Evolutionary conservation across 2,888 invertebrate species (phyloP), one percentile per base, ranked within the genome.

Genomic region (Dichetophora obliterata): DNA sequence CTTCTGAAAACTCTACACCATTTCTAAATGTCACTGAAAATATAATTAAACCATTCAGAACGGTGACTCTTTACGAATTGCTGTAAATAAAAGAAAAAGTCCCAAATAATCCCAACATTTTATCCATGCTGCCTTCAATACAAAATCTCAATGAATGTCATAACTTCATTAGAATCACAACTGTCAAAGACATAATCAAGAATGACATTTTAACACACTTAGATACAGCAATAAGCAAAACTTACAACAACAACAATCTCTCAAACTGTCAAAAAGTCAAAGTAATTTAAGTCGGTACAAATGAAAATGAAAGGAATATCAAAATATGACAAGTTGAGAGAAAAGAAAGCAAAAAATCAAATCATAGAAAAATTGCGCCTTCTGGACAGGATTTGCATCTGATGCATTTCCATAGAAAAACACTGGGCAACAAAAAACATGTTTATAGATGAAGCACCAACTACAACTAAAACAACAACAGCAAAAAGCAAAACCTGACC

Each of bases 241-340:
- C 24, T 11, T 16, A 50, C 68, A 68, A 57, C 76, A 78, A 69
- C 70, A 75, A 59, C 74, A 72, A 14, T 83, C 84, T 84, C 85
- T 83, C 82, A 85, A 86, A 85, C 86, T 87, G 86, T 87, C 87
- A 86, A 83, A 87, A 86, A 86, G 87, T 86, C 87, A 86, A 84
- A 84, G 83, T 86, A 85, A 87, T 86, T 87, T 85, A 87, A 84
- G 85, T 83, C 82, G 83, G 81, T 81, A 82, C 22, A 75, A 72
- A 59, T 68, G 76, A 76, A 80, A 81, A 82, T 84, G 82, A 85
- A 85, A 79, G 83, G 83, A 83, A 77, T 59, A 72, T 54, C 74
- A 73, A 74, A 84, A 79, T 82, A 81, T 75, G 78, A 74, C 70
- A 68, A 75, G 78, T 80, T 78, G 80, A 66, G 63, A 68, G 16